These are phyloP conservation scores for Chymomyza costata DNA, from an alignment of 1,140 invertebrate species.

Conservation along the genomic window DNA sequence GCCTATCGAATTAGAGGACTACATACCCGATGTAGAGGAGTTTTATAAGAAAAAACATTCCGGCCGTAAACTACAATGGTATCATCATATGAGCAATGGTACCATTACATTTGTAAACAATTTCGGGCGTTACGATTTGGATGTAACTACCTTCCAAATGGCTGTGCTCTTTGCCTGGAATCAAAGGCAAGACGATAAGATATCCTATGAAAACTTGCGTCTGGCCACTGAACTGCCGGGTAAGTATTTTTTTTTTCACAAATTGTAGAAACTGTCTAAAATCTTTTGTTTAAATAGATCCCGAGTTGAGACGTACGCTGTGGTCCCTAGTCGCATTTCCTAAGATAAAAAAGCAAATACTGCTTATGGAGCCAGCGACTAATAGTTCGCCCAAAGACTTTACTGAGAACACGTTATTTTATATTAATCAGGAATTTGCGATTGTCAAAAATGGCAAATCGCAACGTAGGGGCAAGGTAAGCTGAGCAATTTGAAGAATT, in stretches of 20 bases:
- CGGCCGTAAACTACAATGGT: slow-evolving; percentile 99
- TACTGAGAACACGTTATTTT: slow-evolving; percentile 93
- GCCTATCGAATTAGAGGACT: slow-evolving; percentile 97
- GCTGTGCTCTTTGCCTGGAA: slow-evolving; percentile 99
- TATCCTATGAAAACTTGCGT: slow-evolving; percentile 96
- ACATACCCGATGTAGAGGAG: slow-evolving; percentile 97
- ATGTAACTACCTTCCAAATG: slow-evolving; percentile 99
- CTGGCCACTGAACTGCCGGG: slow-evolving; percentile 95
- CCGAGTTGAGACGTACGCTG: slow-evolving; percentile 95
- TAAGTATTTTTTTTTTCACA: slow-evolving; percentile 8
- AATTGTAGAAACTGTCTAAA: not conserved
- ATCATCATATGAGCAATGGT: slow-evolving; percentile 99
- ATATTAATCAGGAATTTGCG: slow-evolving; percentile 98
- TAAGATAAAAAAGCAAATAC: slow-evolving; percentile 94
- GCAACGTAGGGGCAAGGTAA: slow-evolving; percentile 93
- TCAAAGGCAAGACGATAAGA: slow-evolving; percentile 91
- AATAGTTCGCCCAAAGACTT: slow-evolving; percentile 94
- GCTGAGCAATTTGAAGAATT: too few relatives aligned
- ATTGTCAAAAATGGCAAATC: slow-evolving; percentile 93
- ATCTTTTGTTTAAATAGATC: slow-evolving; percentile 81
- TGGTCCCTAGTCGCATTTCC: slow-evolving; percentile 98
- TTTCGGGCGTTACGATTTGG: slow-evolving; percentile 96
- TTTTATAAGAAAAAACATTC: slow-evolving; percentile 98
- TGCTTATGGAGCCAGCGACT: slow-evolving; percentile 86
- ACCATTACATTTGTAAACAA: slow-evolving; percentile 96